Conservation (phyloP, 2,888 invertebrate genomes). For the Gasteruption jaculator region DNA sequence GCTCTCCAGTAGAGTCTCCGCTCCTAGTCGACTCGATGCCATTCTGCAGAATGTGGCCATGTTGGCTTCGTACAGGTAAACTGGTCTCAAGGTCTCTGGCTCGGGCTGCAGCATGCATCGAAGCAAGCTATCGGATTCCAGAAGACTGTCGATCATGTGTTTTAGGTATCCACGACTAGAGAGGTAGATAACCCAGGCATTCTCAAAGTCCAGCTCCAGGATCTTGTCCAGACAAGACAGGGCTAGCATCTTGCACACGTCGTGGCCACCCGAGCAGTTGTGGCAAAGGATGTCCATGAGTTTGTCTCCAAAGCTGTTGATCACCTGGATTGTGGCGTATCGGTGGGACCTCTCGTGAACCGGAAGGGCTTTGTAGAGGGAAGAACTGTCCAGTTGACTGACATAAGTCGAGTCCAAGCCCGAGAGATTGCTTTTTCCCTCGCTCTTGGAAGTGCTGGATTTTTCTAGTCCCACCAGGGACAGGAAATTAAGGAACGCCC, state of each 20-base stretch:
- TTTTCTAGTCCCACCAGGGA: constrained; percentile 65
- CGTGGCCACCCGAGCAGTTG: constrained; percentile 84
- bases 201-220: constrained; percentile 68
- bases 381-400: constrained; percentile 64
- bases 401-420: constrained; percentile 57
- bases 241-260: constrained; percentile 85
- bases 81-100: constrained; percentile 66
- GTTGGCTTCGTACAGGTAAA: constrained; percentile 86
- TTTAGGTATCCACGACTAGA: constrained; percentile 70
- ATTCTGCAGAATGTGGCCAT: constrained; percentile 74
- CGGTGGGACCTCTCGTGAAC: constrained; percentile 44
- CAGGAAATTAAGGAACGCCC: constrained; percentile 75
- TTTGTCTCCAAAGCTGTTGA: constrained; percentile 74
- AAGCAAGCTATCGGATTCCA: constrained; percentile 70
- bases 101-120: constrained; percentile 62
- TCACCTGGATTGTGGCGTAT: constrained; percentile 58
- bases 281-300: constrained; percentile 77
- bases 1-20: constrained; percentile 61
- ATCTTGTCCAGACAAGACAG: constrained; percentile 77
- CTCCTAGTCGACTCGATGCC: constrained; percentile 65
- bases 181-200: constrained; percentile 62
- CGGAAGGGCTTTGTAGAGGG: constrained; percentile 42
- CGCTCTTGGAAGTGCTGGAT: too few species aligned
- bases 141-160: constrained; percentile 75
- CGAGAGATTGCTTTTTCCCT: constrained; percentile 42